Evolutionary conservation across 1,140 invertebrate genomes (phyloP).

Genomic region (Temnothorax nylanderi): DNA sequence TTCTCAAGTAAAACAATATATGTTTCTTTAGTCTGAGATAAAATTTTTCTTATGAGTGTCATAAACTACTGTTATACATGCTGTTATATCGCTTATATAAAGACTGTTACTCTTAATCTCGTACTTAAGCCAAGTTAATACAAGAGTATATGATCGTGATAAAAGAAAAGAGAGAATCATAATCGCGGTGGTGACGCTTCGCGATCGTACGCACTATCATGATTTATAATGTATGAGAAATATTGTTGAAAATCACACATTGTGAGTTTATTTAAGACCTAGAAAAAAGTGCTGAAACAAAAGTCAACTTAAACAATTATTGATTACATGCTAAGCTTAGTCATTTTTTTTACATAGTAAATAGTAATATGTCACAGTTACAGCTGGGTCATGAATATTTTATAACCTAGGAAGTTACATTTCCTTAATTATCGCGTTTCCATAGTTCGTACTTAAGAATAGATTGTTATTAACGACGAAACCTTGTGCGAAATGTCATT

Average conservation of each 20-base stretch:
- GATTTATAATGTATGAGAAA: not conserved
- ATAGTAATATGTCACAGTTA: not conserved
- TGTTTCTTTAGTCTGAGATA: not conserved
- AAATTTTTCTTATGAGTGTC: not conserved
- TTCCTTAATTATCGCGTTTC: not conserved
- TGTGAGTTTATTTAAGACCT: conserved; percentile 7
- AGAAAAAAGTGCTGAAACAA: conserved; percentile 13
- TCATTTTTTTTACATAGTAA: conserved; percentile 24
- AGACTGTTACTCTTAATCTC: conserved; percentile 23
- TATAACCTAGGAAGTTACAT: not conserved
- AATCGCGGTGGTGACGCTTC: conserved; percentile 11
- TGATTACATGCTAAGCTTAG: conserved; percentile 7
- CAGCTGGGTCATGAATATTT: not conserved
- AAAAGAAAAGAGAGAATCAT: not conserved
- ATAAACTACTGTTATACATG: not conserved
- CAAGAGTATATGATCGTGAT: not conserved
- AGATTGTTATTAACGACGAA: not conserved
- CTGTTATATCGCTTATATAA: not conserved
- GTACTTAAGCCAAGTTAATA: not conserved
- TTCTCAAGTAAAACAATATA: not conserved
- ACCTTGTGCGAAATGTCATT: conserved; percentile 1
- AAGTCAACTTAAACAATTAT: conserved; percentile 11
- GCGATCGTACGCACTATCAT: conserved; percentile 17
- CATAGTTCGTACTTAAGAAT: conserved; percentile 34
- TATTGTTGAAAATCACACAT: conserved; percentile 17